phyloP scores from a whole-genome alignment of 2,113 vertebrate genomes.

The Eclectus roratus region DNA sequence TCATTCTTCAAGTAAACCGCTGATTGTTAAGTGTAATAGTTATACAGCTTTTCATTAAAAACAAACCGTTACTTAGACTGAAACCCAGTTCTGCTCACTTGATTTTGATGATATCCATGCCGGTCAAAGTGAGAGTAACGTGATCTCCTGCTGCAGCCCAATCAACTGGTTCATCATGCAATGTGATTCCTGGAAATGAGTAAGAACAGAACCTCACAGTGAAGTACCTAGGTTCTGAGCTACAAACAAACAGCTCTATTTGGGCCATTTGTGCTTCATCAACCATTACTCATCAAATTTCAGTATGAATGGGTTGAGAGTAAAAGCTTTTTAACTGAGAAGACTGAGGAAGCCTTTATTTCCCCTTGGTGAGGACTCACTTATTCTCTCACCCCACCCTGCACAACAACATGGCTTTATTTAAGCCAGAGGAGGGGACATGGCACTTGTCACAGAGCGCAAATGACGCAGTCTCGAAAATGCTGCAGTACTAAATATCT shows the following conservation, averaged over 20 bases:
- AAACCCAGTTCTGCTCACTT: conserved; percentile 84
- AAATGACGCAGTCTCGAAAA: conserved; percentile 63
- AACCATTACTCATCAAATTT: conserved; percentile 81
- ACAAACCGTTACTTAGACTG: conserved; percentile 63
- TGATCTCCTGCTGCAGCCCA: conserved; percentile 98
- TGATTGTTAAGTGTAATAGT: conserved; percentile 28
- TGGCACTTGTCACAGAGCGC: not conserved
- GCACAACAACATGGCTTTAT: conserved; percentile 45
- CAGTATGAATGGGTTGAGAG: conserved; percentile 78
- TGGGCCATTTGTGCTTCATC: conserved; percentile 68
- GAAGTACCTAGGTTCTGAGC: conserved; percentile 71
- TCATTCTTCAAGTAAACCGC: conserved; percentile 61
- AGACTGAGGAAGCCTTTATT: conserved; percentile 48
- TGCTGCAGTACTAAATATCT: conserved; percentile 20
- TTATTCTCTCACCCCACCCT: conserved; percentile 57
- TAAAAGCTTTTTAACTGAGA: conserved; percentile 71
- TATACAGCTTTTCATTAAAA: conserved; percentile 53
- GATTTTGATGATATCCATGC: conserved; percentile 99
- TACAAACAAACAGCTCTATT: conserved; percentile 69
- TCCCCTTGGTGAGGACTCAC: not conserved
- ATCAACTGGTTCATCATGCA: conserved; percentile 92
- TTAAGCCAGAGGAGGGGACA: conserved; percentile 22
- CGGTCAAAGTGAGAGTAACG: conserved; percentile 94
- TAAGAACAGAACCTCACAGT: conserved; percentile 76
- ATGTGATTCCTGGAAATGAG: conserved; percentile 90